Base-by-base conservation (phyloP, 2,113 vertebrate species). In the Chrysochloris asiatica region DNA sequence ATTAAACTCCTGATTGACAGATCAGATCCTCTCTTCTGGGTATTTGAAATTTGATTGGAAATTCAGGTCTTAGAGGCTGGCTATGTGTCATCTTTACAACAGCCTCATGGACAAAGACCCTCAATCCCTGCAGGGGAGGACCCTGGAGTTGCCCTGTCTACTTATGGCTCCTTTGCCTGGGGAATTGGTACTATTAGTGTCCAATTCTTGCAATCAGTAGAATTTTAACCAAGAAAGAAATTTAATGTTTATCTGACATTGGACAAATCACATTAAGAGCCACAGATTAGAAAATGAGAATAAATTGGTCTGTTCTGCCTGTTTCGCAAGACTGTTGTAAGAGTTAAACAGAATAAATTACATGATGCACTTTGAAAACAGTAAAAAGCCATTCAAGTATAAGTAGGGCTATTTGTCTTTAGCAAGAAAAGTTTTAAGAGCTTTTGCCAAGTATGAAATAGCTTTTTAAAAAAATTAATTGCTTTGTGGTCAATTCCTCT, bases 401-500 rank as follows among this genome's bases (percentile, higher is more conserved):
- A 52, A 79, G 63, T n/a, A 22, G 45, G 22, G 43, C 47, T 61
- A 36, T 83, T 92, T 87, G 76, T 91, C 77, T 56, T 30, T 0
- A 50, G 33, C 76, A 50, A 48, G 43, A 77, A 36, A 50, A 52
- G n/a, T 80, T 72, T 63, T 30, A 69, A 89, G 65, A 45, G 41
- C n/a, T 69, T 77, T 85, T 47, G 71, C 48, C 17, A 56, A 87
- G 48, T 76, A 71, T 11, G 52, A 88, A 94, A 83, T 24, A 71
- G 69, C 45, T 41, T 33, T 65, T 83, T 63, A 33, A 33, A 11
- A 41, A 84, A 71, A 81, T 78, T 92, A 79, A 86, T 90, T 92
- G 48, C 65, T 43, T 94, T 87, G 78, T 87, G 92, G 95, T 95
- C 86, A 88, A 1, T 72, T 72, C 59, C 38, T 92, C 91, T 96